phyloP scores from a whole-genome alignment of 2,888 invertebrate genomes.

The Xestia rhomboidea region DNA sequence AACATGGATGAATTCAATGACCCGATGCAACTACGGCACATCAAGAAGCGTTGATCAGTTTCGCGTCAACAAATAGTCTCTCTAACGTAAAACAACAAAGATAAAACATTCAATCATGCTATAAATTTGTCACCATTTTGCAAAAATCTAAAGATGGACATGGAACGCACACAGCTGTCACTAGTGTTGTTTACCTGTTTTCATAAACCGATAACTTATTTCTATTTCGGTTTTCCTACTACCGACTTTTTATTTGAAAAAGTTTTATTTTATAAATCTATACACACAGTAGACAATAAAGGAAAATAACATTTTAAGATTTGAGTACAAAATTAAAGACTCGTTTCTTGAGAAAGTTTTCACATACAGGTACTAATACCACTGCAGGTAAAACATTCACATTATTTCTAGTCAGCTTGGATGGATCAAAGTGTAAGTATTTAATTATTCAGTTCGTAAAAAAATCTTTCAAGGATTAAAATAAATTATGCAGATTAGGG shows the following conservation, averaged over 20 bases:
- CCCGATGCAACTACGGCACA: constrained; percentile 67
- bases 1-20: constrained; percentile 63
- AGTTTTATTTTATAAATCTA: neutral
- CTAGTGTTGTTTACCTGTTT: constrained; percentile 31
- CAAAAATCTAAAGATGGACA: neutral
- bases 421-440: neutral
- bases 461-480: neutral
- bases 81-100: neutral
- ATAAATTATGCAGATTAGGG: neutral
- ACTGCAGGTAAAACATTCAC: neutral
- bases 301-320: neutral
- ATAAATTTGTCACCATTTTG: neutral
- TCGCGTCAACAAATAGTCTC: constrained; percentile 27
- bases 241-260: neutral
- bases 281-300: neutral
- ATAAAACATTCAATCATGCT: constrained; percentile 15
- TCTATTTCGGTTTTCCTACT: neutral
- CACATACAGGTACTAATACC: too few relatives aligned
- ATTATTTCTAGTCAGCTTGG: neutral
- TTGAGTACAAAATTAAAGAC: neutral
- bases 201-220: constrained; percentile 19
- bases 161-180: constrained; percentile 29
- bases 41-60: constrained; percentile 47
- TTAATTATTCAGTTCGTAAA: neutral
- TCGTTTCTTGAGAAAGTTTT: neutral